Evolutionary conservation across 1,140 invertebrate species (phyloP).

Genomic region (Ceratosolen solmsi): DNA sequence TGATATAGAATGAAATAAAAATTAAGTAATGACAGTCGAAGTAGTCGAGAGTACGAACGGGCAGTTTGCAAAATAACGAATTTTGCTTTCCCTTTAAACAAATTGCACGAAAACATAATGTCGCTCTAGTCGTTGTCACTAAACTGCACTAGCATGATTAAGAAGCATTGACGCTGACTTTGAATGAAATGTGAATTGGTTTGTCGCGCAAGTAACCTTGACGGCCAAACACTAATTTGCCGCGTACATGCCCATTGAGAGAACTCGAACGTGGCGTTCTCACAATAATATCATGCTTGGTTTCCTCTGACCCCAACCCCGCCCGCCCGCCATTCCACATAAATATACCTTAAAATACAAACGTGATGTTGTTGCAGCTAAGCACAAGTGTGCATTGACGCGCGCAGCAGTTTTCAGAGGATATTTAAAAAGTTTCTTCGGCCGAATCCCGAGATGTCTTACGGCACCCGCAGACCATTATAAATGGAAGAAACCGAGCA

Average conservation of each 20-base stretch:
- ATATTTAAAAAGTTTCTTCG: not conserved
- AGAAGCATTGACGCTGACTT: conserved; percentile 26
- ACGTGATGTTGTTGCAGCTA: conserved; percentile 44
- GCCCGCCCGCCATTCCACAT: too few species aligned
- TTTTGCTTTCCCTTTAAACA: conserved; percentile 35
- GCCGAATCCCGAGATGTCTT: not conserved
- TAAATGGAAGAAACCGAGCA: not conserved
- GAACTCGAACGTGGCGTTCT: conserved; percentile 10
- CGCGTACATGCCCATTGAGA: not conserved
- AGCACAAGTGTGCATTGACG: conserved; percentile 30
- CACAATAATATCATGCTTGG: conserved; percentile 12
- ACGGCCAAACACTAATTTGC: conserved; percentile 23
- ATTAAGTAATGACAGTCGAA: too few species aligned
- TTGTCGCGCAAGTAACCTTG: conserved; percentile 24
- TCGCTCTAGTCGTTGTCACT: conserved; percentile 28
- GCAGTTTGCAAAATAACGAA: conserved; percentile 28
- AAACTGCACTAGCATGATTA: conserved; percentile 35
- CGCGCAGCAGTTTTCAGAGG: conserved; percentile 19
- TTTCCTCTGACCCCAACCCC: not conserved
- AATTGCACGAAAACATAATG: conserved; percentile 36
- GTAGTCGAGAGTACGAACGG: not conserved
- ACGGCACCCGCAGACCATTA: not conserved
- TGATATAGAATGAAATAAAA: conserved; percentile 2
- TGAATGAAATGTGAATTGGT: not conserved
- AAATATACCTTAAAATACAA: too few species aligned